Conservation (phyloP, 1,140 invertebrate genomes). For the Hyles euphorbiae region DNA sequence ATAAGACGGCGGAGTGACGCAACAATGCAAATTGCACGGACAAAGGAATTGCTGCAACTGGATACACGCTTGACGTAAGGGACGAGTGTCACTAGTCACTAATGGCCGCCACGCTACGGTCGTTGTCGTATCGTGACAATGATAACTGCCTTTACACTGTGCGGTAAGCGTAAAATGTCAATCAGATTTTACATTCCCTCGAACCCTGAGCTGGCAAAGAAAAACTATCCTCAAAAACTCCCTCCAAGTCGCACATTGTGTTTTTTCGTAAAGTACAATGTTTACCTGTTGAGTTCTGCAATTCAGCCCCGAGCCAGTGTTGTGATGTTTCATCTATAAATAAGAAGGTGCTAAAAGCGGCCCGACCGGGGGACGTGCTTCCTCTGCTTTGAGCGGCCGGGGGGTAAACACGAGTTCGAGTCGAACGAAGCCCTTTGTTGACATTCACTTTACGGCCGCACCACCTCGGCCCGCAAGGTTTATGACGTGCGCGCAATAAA, state of each 20-base stretch:
- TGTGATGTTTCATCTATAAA: conserved; percentile 69
- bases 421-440: conserved; percentile 61
- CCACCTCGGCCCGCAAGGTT: conserved; percentile 42
- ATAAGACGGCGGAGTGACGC: conserved; percentile 53
- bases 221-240: conserved; percentile 5
- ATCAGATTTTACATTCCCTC: too few species aligned
- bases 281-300: conserved; percentile 63
- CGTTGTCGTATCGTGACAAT: conserved; percentile 10
- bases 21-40: conserved; percentile 67
- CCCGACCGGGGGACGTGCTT: conserved; percentile 62
- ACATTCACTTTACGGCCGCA: conserved; percentile 58
- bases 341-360: conserved; percentile 73
- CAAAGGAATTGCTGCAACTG: conserved; percentile 60
- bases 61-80: conserved; percentile 29
- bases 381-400: conserved; percentile 64
- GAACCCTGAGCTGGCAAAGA: too few species aligned
- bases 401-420: conserved; percentile 55
- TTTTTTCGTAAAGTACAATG: conserved; percentile 45
- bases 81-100: conserved; percentile 26
- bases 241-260: not conserved
- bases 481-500: conserved; percentile 49
- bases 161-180: too few species aligned
- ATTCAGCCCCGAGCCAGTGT: conserved; percentile 52
- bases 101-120: conserved; percentile 27
- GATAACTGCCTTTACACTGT: too few species aligned